Percentiles rank a stretch among this genome's conserved stretches.
phyloP scores from a whole-genome alignment of 2,797 vertebrate species.

The Pangasius djambal region DNA sequence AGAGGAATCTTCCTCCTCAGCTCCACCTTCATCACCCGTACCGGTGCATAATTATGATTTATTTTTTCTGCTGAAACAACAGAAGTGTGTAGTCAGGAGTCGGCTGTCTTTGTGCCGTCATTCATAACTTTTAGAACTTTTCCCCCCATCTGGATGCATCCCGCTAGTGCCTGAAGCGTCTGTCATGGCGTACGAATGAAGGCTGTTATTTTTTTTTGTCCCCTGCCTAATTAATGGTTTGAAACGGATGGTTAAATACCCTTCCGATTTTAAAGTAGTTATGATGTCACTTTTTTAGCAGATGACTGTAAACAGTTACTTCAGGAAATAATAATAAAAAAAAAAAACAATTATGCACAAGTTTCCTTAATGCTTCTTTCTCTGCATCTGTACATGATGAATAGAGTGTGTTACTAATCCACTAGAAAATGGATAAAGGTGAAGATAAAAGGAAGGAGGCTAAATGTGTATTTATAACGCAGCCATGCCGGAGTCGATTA shows the following conservation, averaged over 20 bases:
- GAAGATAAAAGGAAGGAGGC: background rate
- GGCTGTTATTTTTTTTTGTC: background rate
- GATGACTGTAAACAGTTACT: background rate
- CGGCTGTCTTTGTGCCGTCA: conserved; percentile 45
- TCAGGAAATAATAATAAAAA: background rate
- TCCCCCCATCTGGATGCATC: conserved; percentile 19
- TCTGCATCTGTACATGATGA: background rate
- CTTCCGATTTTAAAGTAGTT: background rate
- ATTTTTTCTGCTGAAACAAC: conserved; percentile 71
- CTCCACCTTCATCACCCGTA: conserved; percentile 38
- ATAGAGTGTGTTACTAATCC: background rate
- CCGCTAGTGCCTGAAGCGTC: background rate
- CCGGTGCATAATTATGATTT: conserved; percentile 71
- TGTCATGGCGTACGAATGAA: background rate
- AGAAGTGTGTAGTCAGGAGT: conserved; percentile 54
- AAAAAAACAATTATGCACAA: background rate
- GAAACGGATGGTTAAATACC: background rate
- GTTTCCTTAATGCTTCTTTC: background rate
- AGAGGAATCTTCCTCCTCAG: conserved; percentile 58
- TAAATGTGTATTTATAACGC: conserved; percentile 13
- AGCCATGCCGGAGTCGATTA: conserved; percentile 19
- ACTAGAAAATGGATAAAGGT: background rate
- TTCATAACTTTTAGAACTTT: conserved; percentile 30
- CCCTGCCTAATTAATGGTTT: background rate
- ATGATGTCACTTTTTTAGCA: background rate